Conservation (phyloP, 2,113 vertebrate genomes). For the Empidonax alnorum region DNA sequence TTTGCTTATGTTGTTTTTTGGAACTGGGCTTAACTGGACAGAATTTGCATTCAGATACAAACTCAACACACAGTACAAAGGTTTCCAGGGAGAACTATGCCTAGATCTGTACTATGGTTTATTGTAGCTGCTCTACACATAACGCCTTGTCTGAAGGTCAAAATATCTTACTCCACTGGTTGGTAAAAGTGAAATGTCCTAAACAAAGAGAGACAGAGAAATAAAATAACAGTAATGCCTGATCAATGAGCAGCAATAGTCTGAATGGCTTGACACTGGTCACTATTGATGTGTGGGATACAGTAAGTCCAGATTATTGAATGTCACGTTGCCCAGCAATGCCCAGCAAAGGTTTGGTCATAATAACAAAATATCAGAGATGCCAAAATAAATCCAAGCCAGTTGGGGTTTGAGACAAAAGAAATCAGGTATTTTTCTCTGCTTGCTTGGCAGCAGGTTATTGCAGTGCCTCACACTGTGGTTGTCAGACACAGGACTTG, state of each 20-base stretch:
- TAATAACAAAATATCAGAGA: background rate
- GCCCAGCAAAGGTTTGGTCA: background rate
- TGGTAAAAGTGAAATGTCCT: background rate
- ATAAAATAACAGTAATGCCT: background rate
- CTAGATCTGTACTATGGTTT: background rate
- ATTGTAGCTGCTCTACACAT: background rate
- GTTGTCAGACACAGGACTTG: background rate
- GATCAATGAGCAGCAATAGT: background rate
- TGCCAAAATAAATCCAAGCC: constrained; percentile 7
- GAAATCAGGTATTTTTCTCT: background rate
- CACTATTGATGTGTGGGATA: background rate
- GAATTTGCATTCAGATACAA: background rate
- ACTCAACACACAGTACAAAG: background rate
- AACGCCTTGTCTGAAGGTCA: background rate
- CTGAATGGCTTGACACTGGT: background rate
- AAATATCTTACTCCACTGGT: background rate
- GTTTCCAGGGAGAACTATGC: background rate
- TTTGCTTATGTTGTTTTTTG: background rate
- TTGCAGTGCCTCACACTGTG: background rate
- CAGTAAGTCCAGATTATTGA: background rate
- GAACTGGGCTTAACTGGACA: background rate
- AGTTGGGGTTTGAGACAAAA: background rate
- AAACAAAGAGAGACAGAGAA: background rate
- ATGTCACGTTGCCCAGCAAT: background rate
- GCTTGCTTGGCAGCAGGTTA: background rate